These are phyloP conservation scores for Hypotaenidia philippensis DNA, from an alignment of 2,797 vertebrate species.

Conservation along the genomic window DNA sequence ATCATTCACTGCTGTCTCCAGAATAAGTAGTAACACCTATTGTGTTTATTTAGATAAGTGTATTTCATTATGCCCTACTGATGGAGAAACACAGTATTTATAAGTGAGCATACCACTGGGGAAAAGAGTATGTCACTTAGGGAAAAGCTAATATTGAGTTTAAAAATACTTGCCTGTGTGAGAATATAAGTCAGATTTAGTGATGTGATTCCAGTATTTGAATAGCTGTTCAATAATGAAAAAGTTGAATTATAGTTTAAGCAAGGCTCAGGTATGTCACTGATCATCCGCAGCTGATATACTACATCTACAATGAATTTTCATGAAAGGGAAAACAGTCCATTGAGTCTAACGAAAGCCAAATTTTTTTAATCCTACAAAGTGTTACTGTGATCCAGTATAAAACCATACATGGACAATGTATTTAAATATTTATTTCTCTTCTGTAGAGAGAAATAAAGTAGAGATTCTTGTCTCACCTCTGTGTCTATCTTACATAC, in stretches of 20 bases:
- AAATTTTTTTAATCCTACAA: not conserved
- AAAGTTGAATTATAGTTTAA: not conserved
- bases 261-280: not conserved
- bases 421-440: not conserved
- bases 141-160: not conserved
- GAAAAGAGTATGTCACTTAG: not conserved
- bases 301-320: not conserved
- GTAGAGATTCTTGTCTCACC: not conserved
- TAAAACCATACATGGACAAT: not conserved
- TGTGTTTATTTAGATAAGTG: not conserved
- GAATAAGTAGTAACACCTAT: not conserved
- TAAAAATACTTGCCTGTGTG: not conserved
- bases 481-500: not conserved
- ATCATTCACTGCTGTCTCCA: not conserved
- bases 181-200: not conserved
- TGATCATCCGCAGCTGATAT: not conserved
- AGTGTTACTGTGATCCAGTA: not conserved
- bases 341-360: not conserved
- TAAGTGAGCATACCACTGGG: not conserved
- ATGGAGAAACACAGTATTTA: not conserved
- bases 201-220: not conserved
- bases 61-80: not conserved
- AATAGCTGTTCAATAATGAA: not conserved
- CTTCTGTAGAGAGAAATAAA: not conserved
- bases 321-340: not conserved